Evolutionary conservation across 2,797 vertebrate genomes (phyloP), one percentile per base, ranked within the genome.

Genomic region (Rhinatrema bivittatum): DNA sequence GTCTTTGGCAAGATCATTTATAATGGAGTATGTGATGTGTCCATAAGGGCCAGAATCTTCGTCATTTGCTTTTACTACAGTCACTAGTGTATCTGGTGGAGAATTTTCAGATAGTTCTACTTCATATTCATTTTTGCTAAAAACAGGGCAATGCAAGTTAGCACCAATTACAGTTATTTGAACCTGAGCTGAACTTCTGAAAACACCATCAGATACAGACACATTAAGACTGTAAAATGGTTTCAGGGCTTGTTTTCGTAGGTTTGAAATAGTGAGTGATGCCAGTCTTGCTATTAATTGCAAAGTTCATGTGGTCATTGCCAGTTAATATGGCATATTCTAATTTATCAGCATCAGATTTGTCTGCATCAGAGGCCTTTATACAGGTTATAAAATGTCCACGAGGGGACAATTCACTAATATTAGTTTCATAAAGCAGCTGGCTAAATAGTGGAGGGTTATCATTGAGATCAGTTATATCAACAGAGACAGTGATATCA

Each of bases 191-290:
- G 90, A 89, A 65, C 81, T 92, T 66, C 91, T 87, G 61, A 98
- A 99, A 5, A 99, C 96, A 0, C 95, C 90, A 40, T 99, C 96
- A 2, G 94, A 94, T 33, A 97, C 94, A 0, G 94, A 95, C 5
- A 97, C 44, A 0, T 86, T 94, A 17, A 99, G 88, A 43, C 73
- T 76, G 62, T 97, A 95, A 45, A 72, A 48, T 2, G 87, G 66
- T 53, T 83, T 86, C 62, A 97, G 71, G 1, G 82, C 50, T 5
- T 82, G 80, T 44, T 78, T 87, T 13, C 84, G 85, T 45, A 93
- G 73, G 60, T 91, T 94, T 23, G 94, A 94, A 42, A 96, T 74
- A 3, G 74, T 64, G 43, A 98, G n/a, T 76, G 17, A 88, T 82
- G 2, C 96, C 96, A 1, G 82, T 92, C 45, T 65, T 70, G 60